These are phyloP conservation scores for Tineola bisselliella DNA, from an alignment of 2,888 invertebrate genomes.

Conservation along the genomic window DNA sequence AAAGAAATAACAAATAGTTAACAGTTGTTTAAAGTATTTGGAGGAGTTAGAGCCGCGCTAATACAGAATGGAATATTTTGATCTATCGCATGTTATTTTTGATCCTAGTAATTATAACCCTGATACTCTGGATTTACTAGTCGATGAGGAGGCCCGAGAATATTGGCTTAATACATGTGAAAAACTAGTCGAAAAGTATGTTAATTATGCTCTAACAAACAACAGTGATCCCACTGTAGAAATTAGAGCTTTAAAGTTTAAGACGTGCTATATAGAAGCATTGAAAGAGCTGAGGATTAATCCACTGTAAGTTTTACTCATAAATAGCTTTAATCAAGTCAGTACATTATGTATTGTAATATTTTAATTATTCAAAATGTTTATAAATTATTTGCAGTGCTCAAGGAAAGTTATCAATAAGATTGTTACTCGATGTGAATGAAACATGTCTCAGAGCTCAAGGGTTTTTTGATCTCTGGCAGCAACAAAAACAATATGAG, in stretches of 20 bases:
- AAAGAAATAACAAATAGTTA: not conserved
- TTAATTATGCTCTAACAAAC: slow-evolving; percentile 82
- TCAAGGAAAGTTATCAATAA: slow-evolving; percentile 86
- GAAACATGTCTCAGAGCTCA: slow-evolving; percentile 91
- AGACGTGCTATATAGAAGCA: slow-evolving; percentile 82
- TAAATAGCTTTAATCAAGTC: not conserved
- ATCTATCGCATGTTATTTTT: slow-evolving; percentile 70
- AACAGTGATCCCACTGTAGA: slow-evolving; percentile 78
- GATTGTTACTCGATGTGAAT: slow-evolving; percentile 90
- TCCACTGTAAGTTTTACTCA: slow-evolving; percentile 74
- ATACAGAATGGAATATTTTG: slow-evolving; percentile 56
- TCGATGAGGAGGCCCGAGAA: slow-evolving; percentile 83
- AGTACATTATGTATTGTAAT: not conserved
- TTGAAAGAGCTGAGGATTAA: slow-evolving; percentile 79
- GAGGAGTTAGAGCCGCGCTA: not conserved
- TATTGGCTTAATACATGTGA: slow-evolving; percentile 96
- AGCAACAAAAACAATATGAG: slow-evolving; percentile 86
- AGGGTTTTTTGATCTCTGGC: slow-evolving; percentile 91
- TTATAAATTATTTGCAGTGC: slow-evolving; percentile 43
- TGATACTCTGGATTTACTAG: slow-evolving; percentile 90
- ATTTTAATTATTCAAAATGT: not conserved
- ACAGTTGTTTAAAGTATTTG: not conserved
- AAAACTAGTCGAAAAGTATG: slow-evolving; percentile 85
- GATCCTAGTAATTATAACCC: slow-evolving; percentile 85
- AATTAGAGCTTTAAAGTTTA: slow-evolving; percentile 83